These are phyloP conservation scores for Ctenochaetus hawaiiensis DNA, from an alignment of 2,797 vertebrate species.

Conservation along the genomic window DNA sequence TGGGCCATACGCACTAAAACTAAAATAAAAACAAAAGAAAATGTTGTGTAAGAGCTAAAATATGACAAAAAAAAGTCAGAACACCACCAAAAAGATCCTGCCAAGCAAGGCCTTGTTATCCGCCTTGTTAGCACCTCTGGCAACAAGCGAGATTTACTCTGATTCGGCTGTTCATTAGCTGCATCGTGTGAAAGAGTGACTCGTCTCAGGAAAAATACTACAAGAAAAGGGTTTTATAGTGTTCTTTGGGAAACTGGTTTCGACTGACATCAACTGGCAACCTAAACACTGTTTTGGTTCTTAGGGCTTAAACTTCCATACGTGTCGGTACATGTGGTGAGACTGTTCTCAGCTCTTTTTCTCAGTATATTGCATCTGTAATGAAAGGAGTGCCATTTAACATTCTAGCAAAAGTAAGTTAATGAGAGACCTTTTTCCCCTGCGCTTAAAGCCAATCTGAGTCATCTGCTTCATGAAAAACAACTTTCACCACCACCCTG, in stretches of 20 bases:
- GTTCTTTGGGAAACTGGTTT: slow-evolving; percentile 47
- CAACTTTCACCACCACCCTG: slow-evolving; percentile 10
- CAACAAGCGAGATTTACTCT: slow-evolving; percentile 17
- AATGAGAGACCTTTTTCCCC: slow-evolving; percentile 35
- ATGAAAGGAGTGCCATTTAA: slow-evolving; percentile 54
- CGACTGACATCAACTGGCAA: slow-evolving; percentile 47
- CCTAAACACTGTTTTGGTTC: slow-evolving; percentile 47
- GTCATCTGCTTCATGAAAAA: slow-evolving; percentile 28
- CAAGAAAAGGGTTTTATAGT: too few relatives aligned
- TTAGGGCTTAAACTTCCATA: slow-evolving; percentile 27
- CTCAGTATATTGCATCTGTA: slow-evolving; percentile 38
- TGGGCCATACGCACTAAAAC: neutral
- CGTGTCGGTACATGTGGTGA: slow-evolving; percentile 62
- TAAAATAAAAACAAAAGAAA: slow-evolving; percentile 22
- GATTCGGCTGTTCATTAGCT: slow-evolving; percentile 37
- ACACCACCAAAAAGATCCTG: slow-evolving; percentile 1
- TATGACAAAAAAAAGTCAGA: slow-evolving; percentile 16
- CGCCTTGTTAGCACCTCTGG: slow-evolving; percentile 34
- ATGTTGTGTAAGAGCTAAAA: slow-evolving; percentile 18
- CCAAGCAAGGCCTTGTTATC: slow-evolving; percentile 9
- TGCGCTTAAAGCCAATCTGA: slow-evolving; percentile 12
- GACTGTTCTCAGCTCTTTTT: slow-evolving; percentile 31
- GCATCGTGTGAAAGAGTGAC: slow-evolving; percentile 13
- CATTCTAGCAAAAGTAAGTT: slow-evolving; percentile 38
- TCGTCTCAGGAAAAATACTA: slow-evolving; percentile 19